phyloP scores from a whole-genome alignment of 2,888 invertebrate species.

The Drosophila lacicola region DNA sequence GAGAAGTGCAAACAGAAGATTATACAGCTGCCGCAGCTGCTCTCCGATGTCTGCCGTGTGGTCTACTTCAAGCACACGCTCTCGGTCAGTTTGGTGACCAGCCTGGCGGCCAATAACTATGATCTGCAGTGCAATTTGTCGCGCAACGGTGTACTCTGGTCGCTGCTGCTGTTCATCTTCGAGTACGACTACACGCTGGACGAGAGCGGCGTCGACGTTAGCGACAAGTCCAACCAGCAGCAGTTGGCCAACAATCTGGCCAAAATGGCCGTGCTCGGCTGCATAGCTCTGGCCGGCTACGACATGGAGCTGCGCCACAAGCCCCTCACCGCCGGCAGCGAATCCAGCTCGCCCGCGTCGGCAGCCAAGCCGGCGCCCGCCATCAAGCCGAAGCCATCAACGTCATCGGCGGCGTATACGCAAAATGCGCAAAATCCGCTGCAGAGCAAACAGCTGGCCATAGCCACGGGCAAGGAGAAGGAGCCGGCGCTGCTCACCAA shows the following conservation, averaged over 20 bases:
- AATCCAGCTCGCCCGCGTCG: conserved; percentile 48
- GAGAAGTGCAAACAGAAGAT: conserved; percentile 94
- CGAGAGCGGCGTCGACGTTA: conserved; percentile 96
- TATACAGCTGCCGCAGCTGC: conserved; percentile 93
- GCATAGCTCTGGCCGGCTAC: conserved; percentile 93
- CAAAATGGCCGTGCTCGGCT: conserved; percentile 92
- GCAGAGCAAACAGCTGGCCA: conserved; percentile 83
- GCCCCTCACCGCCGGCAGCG: conserved; percentile 66
- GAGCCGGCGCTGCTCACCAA: conserved; percentile 57
- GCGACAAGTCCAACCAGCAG: conserved; percentile 94
- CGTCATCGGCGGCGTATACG: conserved; percentile 71
- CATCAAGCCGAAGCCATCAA: conserved; percentile 53
- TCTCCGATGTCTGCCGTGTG: conserved; percentile 93
- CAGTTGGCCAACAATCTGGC: conserved; percentile 97
- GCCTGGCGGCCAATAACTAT: conserved; percentile 93
- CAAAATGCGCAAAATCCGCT: conserved; percentile 85
- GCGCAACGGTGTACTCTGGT: conserved; percentile 95
- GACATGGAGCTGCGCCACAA: conserved; percentile 72
- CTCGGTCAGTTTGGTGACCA: conserved; percentile 95
- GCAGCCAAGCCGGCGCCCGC: conserved; percentile 49
- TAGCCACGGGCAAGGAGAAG: conserved; percentile 63
- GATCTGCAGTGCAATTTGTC: conserved; percentile 93
- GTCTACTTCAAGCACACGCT: conserved; percentile 95
- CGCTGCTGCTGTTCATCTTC: conserved; percentile 94
- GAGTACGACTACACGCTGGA: conserved; percentile 98